Percentiles rank a stretch among this genome's conserved stretches.
Conservation (phyloP, 1,140 invertebrate species). For the Onthophagus taurus region DNA sequence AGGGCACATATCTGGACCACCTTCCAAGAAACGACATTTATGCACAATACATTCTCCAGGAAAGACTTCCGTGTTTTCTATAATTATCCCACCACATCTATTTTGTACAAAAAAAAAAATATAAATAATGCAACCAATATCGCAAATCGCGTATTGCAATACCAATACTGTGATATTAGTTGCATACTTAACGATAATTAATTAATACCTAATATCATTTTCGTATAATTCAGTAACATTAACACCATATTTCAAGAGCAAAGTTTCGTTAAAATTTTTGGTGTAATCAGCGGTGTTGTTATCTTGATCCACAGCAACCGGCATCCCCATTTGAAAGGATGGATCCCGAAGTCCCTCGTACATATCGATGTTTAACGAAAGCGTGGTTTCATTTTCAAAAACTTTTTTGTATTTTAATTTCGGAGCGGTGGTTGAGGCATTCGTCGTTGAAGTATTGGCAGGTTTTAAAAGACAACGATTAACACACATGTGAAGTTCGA, state of each 20-base stretch:
- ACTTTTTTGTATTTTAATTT: slow-evolving; percentile 10
- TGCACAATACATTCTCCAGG: slow-evolving; percentile 70
- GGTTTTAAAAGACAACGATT: slow-evolving; percentile 53
- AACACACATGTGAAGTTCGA: slow-evolving; percentile 56
- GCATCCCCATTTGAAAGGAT: slow-evolving; percentile 58
- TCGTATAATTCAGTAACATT: slow-evolving; percentile 60
- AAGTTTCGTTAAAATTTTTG: slow-evolving; percentile 53
- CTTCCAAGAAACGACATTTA: slow-evolving; percentile 56
- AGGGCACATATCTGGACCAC: slow-evolving; percentile 61
- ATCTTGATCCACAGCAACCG: slow-evolving; percentile 57
- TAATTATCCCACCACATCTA: slow-evolving; percentile 58
- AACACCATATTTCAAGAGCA: slow-evolving; percentile 50
- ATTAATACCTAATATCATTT: slow-evolving; percentile 56
- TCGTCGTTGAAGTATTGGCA: neutral
- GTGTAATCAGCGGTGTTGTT: slow-evolving; percentile 53
- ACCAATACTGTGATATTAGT: no score
- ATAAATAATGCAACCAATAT: no score
- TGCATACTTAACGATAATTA: no score
- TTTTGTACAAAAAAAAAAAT: no score
- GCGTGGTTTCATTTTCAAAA: slow-evolving; percentile 3
- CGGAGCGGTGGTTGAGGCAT: neutral
- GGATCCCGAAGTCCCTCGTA: slow-evolving; percentile 59
- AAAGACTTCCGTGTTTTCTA: slow-evolving; percentile 49
- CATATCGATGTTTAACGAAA: slow-evolving; percentile 46
- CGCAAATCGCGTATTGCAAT: no score